These are phyloP conservation scores for Catagonus wagneri DNA, from an alignment of 2,113 vertebrate species.

Conservation along the genomic window DNA sequence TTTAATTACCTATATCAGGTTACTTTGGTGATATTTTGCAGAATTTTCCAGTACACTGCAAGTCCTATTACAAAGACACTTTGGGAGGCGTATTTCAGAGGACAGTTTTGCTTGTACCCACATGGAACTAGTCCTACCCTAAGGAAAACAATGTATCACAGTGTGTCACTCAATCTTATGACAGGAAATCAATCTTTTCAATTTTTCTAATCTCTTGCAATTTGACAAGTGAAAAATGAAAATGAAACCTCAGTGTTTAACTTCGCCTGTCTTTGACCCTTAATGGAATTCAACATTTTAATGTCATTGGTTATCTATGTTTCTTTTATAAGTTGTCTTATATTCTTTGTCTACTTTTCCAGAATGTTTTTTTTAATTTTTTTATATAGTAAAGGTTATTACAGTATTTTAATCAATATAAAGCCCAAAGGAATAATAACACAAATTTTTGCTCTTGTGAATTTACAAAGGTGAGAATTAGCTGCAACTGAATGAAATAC, in stretches of 20 bases:
- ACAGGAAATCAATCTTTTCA: not conserved
- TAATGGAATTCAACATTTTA: not conserved
- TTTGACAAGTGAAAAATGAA: not conserved
- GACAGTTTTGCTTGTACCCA: not conserved
- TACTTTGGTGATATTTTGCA: not conserved
- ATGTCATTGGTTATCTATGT: not conserved
- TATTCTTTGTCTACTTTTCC: not conserved
- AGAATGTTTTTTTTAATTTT: not conserved
- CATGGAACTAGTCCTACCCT: not conserved
- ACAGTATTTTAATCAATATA: slow-evolving; percentile 2
- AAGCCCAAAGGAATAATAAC: not conserved
- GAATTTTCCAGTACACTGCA: not conserved
- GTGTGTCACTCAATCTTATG: not conserved
- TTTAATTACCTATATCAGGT: not conserved
- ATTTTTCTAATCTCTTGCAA: not conserved
- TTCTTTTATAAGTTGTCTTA: not conserved
- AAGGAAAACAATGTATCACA: not conserved
- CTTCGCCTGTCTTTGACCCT: not conserved
- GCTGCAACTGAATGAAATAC: not conserved
- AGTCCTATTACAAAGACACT: not conserved
- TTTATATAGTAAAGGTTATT: not conserved
- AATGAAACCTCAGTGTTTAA: not conserved
- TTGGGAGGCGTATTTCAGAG: not conserved
- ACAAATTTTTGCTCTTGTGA: not conserved
- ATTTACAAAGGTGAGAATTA: not conserved